Conservation (phyloP, 2,888 invertebrate genomes). For the Hartigia nigra region DNA sequence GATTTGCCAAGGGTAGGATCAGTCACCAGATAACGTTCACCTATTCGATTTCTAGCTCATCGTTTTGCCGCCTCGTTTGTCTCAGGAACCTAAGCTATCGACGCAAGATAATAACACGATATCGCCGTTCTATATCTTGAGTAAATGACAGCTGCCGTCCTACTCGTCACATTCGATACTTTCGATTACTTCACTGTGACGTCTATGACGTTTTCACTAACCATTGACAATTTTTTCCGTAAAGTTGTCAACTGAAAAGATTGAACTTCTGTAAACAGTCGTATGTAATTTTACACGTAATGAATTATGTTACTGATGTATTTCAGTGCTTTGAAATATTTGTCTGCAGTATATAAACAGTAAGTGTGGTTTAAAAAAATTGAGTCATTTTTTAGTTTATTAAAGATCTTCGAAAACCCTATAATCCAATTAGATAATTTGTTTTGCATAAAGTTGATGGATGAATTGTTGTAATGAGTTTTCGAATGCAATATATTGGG, state of each 20-base stretch:
- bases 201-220: neutral
- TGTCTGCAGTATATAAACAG: neutral
- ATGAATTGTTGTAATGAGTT: neutral
- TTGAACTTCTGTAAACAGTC: neutral
- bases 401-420: neutral
- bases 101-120: neutral
- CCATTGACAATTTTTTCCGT: neutral
- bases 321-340: neutral
- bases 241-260: neutral
- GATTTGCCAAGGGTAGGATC: neutral
- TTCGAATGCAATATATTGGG: neutral
- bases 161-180: neutral
- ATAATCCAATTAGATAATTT: neutral
- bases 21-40: neutral
- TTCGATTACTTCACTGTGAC: neutral
- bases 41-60: neutral
- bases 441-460: neutral
- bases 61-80: constrained; percentile 1
- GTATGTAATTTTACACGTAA: neutral
- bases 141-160: neutral
- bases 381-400: neutral
- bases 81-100: neutral
- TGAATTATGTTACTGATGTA: neutral
- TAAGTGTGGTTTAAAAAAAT: neutral
- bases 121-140: neutral